Evolutionary conservation across 2,797 vertebrate species (phyloP).

Genomic region (Protosalanx chinensis): DNA sequence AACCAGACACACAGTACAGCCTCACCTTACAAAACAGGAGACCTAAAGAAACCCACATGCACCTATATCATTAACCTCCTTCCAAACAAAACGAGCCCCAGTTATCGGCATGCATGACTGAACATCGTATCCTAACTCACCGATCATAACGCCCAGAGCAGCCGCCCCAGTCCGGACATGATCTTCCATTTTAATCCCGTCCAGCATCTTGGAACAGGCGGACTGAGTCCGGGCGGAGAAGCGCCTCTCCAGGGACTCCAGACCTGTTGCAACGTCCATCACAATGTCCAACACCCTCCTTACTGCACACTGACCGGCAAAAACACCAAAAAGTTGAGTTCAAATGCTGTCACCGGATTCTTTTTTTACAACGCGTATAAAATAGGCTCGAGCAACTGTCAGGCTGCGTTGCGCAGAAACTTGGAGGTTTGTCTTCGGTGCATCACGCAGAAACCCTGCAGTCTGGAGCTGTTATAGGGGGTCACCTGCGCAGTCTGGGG

Average conservation of each 20-base stretch:
- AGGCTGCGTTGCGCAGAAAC: background rate
- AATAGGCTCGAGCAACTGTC: conserved; percentile 3
- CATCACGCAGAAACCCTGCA: conserved; percentile 10
- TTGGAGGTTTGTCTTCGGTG: background rate
- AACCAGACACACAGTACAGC: too few species aligned
- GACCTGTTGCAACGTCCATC: conserved; percentile 78
- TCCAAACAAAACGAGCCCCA: too few species aligned
- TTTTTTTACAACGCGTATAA: conserved; percentile 7
- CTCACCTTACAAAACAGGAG: too few species aligned
- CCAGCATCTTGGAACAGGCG: conserved; percentile 78
- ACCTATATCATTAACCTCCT: too few species aligned
- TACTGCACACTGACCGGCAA: conserved; percentile 8
- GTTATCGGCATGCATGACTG: too few species aligned
- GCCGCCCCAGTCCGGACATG: conserved; percentile 74
- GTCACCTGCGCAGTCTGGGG: conserved; percentile 12
- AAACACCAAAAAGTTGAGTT: background rate
- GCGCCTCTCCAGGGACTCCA: conserved; percentile 72
- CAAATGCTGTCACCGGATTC: background rate
- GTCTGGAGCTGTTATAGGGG: conserved; percentile 9
- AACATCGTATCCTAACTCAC: conserved; percentile 60
- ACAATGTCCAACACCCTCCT: conserved; percentile 25
- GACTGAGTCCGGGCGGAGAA: conserved; percentile 57
- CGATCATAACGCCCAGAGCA: conserved; percentile 73
- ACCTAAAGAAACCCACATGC: too few species aligned
- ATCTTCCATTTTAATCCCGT: conserved; percentile 84